Percentiles rank a stretch among this genome's conserved stretches.
Evolutionary conservation across 64 coral and sea anemone genomes (phyloP).

Genomic region (Actinia equina): DNA sequence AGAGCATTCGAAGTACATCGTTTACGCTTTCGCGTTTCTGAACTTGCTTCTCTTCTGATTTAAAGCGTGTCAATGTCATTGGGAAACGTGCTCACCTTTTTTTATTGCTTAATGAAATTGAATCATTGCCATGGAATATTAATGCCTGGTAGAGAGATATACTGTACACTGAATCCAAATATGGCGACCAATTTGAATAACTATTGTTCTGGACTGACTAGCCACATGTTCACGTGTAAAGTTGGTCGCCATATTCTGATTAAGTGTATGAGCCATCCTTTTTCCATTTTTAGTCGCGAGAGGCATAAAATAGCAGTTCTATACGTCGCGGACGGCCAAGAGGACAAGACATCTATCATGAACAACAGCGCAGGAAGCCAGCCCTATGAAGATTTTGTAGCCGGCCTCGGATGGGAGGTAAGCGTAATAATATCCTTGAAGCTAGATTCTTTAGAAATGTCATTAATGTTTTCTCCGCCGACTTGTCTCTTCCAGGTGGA

Average conservation of each 20-base stretch:
- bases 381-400: constrained; percentile 92
- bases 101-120: too few species aligned
- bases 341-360: constrained; percentile 97
- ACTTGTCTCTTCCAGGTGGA: constrained; percentile 61
- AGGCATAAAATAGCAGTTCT: constrained; percentile 98
- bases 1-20: too few species aligned
- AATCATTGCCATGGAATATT: too few species aligned
- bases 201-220: too few species aligned
- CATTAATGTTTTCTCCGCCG: background rate
- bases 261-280: background rate
- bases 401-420: constrained; percentile 97
- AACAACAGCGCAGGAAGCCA: constrained; percentile 76
- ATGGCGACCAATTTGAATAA: too few species aligned
- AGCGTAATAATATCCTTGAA: background rate
- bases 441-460: background rate
- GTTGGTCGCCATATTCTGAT: background rate
- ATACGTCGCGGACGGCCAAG: constrained; percentile 92
- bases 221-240: too few species aligned
- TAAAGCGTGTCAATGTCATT: too few species aligned
- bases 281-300: constrained; percentile 69
- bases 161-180: too few species aligned
- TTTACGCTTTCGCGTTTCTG: too few species aligned
- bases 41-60: too few species aligned
- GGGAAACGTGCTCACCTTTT: too few species aligned
- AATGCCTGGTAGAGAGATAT: too few species aligned